A percentile compares a stretch with the other conserved stretches of the same genome.
Evolutionary conservation across 2,888 invertebrate genomes (phyloP).

Genomic region (Hydrotaea cyrtoneurina): DNA sequence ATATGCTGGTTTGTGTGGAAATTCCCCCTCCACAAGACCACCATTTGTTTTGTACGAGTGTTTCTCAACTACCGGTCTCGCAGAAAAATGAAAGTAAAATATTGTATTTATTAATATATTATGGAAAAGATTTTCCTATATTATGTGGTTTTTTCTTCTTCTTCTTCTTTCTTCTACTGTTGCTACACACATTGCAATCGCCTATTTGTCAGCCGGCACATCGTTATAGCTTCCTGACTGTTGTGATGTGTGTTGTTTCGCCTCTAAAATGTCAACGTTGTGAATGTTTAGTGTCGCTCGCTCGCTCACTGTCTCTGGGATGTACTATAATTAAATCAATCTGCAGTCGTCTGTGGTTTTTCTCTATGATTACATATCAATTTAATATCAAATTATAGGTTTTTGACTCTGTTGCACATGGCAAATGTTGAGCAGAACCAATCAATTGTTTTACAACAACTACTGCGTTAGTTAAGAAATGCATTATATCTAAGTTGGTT

Average conservation of each 20-base stretch:
- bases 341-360: constrained; percentile 22
- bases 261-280: neutral
- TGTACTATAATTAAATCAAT: constrained; percentile 37
- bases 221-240: constrained; percentile 58
- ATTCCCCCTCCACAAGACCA: constrained; percentile 23
- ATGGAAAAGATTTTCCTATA: constrained; percentile 36
- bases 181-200: constrained; percentile 6
- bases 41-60: neutral
- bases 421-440: constrained; percentile 44
- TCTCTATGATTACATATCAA: constrained; percentile 32
- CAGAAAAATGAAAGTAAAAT: constrained; percentile 56
- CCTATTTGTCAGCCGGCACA: constrained; percentile 44
- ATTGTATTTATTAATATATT: constrained; percentile 45
- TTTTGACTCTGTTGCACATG: constrained; percentile 50
- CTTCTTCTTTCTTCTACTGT: neutral
- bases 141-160: constrained; percentile 34
- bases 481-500: neutral
- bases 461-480: constrained; percentile 19
- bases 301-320: neutral
- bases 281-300: constrained; percentile 3
- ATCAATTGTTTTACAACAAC: constrained; percentile 46
- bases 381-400: constrained; percentile 56
- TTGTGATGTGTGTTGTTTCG: neutral
- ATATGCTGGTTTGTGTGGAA: constrained; percentile 9
- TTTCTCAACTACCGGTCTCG: constrained; percentile 9